Percentiles rank a stretch among this genome's conserved stretches.
Evolutionary conservation across 2,797 vertebrate genomes (phyloP).

Genomic region (Oreonectes daqikongensis): DNA sequence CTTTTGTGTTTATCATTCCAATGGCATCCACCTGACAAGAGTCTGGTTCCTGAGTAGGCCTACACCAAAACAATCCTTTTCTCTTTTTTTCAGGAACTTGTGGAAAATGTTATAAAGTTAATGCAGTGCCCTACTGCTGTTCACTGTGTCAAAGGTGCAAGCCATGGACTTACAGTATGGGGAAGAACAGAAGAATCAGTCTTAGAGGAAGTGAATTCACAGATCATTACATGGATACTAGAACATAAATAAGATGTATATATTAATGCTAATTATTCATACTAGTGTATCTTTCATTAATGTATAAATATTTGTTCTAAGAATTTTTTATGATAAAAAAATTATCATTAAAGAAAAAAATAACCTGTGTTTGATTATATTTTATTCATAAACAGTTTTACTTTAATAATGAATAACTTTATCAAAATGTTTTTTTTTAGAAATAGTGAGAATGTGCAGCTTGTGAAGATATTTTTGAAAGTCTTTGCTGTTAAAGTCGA

Average conservation of each 20-base stretch:
- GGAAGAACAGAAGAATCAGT: slow-evolving; percentile 81
- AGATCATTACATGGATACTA: slow-evolving; percentile 82
- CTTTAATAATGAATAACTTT: neutral
- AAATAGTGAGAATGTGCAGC: no score
- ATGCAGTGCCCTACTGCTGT: slow-evolving; percentile 83
- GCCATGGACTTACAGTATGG: slow-evolving; percentile 85
- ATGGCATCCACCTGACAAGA: slow-evolving; percentile 84
- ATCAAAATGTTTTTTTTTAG: no score
- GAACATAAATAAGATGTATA: slow-evolving; percentile 62
- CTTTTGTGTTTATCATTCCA: slow-evolving; percentile 92
- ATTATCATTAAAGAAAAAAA: neutral
- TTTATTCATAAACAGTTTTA: neutral
- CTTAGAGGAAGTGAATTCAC: slow-evolving; percentile 83
- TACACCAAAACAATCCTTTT: slow-evolving; percentile 24
- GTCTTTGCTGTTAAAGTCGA: no score
- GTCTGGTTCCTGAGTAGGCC: no score
- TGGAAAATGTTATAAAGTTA: slow-evolving; percentile 76
- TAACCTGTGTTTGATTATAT: neutral
- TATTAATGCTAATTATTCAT: neutral
- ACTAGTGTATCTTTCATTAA: neutral
- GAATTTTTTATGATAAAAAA: neutral
- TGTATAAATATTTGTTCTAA: neutral
- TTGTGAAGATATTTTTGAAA: no score
- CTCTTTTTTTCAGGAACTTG: slow-evolving; percentile 73
- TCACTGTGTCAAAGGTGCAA: slow-evolving; percentile 86